phyloP scores from a whole-genome alignment of 2,797 vertebrate species.

The Tapirus indicus region DNA sequence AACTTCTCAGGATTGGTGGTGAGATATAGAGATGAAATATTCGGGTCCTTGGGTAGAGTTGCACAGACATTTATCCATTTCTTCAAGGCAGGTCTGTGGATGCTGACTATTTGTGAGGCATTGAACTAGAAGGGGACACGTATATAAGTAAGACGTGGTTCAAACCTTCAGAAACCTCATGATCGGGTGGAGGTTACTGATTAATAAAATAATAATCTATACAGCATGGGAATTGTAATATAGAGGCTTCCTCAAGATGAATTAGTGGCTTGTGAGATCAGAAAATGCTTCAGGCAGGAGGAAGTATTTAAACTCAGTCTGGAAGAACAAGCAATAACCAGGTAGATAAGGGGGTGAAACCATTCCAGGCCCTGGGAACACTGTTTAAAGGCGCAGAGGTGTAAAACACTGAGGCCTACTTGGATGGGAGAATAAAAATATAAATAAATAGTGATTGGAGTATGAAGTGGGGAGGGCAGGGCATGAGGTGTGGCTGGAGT shows the following conservation, averaged over 20 bases:
- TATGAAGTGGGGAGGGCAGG: not conserved
- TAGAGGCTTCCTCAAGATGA: not conserved
- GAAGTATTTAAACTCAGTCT: not conserved
- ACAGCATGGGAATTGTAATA: not conserved
- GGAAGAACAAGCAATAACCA: not conserved
- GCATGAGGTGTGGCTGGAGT: no score
- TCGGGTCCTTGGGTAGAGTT: not conserved
- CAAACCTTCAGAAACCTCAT: not conserved
- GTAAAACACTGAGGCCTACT: not conserved
- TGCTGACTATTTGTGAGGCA: not conserved
- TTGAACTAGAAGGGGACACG: not conserved
- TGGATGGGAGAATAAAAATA: not conserved
- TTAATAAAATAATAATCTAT: not conserved
- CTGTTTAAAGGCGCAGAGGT: not conserved
- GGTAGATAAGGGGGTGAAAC: not conserved
- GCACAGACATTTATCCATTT: not conserved
- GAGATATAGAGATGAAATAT: not conserved
- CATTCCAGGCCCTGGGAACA: not conserved
- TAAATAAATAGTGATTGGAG: not conserved
- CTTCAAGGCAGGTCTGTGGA: not conserved
- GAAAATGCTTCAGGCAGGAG: not conserved
- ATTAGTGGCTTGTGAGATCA: not conserved
- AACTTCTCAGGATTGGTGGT: not conserved
- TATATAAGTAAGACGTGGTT: not conserved
- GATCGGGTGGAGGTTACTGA: not conserved